Percentiles rank a stretch among this genome's conserved stretches.
These are phyloP conservation scores for Entomobrya proxima DNA, from an alignment of 2,888 invertebrate species.

Conservation along the genomic window DNA sequence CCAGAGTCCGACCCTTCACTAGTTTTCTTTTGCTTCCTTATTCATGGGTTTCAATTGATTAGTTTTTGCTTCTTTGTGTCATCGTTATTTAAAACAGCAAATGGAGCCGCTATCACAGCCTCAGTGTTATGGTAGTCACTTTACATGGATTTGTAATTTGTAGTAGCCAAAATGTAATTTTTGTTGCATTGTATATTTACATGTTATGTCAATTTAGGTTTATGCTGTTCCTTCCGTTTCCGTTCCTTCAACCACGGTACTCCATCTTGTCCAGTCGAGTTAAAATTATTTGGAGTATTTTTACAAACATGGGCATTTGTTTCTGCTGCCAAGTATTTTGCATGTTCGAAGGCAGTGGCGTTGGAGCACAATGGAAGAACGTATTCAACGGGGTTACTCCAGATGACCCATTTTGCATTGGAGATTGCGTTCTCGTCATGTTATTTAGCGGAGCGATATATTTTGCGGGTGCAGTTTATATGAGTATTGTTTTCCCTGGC, in stretches of 20 bases:
- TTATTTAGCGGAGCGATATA: constrained; percentile 78
- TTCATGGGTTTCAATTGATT: constrained; percentile 85
- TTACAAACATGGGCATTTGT: constrained; percentile 88
- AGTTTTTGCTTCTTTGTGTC: constrained; percentile 89
- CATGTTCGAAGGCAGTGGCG: constrained; percentile 82
- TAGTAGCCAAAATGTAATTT: background rate
- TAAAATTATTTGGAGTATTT: constrained; percentile 83
- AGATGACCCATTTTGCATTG: constrained; percentile 70
- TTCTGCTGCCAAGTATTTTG: constrained; percentile 86
- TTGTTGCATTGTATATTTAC: background rate
- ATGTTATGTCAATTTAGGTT: too few species aligned
- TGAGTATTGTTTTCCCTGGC: constrained; percentile 83
- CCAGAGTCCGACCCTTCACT: constrained; percentile 83
- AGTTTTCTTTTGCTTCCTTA: constrained; percentile 83
- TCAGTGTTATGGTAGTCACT: constrained; percentile 85
- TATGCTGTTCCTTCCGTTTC: constrained; percentile 83
- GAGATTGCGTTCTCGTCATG: constrained; percentile 67
- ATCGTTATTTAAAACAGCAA: constrained; percentile 84
- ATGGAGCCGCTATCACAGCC: constrained; percentile 86
- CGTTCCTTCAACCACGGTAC: constrained; percentile 84
- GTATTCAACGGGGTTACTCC: constrained; percentile 70
- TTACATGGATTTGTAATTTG: background rate
- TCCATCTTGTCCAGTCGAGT: constrained; percentile 77
- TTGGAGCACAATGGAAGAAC: constrained; percentile 69
- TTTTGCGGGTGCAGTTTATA: constrained; percentile 80